phyloP scores from a whole-genome alignment of 1,140 invertebrate genomes.

The Ips typographus region DNA sequence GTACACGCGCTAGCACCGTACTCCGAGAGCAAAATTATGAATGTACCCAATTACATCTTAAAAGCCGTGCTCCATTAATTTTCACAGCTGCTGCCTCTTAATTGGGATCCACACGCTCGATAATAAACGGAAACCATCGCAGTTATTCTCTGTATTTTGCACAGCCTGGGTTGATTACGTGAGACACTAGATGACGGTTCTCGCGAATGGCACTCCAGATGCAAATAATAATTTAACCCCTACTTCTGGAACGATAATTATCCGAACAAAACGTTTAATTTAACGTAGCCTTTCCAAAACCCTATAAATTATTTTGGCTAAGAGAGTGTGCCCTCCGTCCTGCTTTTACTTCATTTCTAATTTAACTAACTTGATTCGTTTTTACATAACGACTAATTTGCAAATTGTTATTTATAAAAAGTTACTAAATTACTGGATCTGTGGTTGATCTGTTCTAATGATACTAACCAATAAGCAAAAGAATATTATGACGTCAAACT shows the following conservation, averaged over 20 bases:
- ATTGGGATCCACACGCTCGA: conserved; percentile 62
- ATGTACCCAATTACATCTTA: conserved; percentile 68
- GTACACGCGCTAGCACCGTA: conserved; percentile 37
- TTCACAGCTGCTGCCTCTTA: conserved; percentile 67
- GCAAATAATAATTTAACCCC: conserved; percentile 39
- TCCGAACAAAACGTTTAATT: conserved; percentile 29
- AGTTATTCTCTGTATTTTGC: conserved; percentile 39
- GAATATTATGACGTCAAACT: too few species aligned
- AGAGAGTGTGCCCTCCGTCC: neutral
- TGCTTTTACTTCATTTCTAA: neutral
- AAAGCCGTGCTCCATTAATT: conserved; percentile 68
- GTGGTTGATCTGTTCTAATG: too few species aligned
- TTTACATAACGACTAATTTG: too few species aligned
- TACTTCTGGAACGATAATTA: conserved; percentile 27
- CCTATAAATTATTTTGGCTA: neutral
- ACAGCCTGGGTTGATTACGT: conserved; percentile 39
- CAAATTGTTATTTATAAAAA: too few species aligned
- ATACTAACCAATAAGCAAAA: too few species aligned
- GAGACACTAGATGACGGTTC: conserved; percentile 34
- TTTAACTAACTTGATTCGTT: too few species aligned
- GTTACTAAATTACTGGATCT: too few species aligned
- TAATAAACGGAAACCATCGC: conserved; percentile 56
- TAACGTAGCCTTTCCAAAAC: conserved; percentile 20
- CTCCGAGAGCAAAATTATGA: conserved; percentile 57
- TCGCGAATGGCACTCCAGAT: conserved; percentile 37